phyloP scores from a whole-genome alignment of 2,888 invertebrate species.

The Phrixothrix hirtus region DNA sequence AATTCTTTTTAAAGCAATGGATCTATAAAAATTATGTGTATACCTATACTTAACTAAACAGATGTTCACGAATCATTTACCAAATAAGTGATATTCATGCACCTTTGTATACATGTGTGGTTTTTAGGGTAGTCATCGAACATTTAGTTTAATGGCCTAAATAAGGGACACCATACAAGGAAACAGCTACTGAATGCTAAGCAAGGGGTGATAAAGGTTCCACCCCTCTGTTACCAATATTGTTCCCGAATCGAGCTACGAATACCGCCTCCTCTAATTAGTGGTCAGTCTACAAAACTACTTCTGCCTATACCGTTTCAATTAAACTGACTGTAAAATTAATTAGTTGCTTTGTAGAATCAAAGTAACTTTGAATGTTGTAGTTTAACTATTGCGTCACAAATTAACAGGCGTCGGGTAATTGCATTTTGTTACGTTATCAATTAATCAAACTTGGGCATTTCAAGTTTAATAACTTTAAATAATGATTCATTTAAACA shows the following conservation, averaged over 20 bases:
- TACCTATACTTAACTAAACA: too few relatives aligned
- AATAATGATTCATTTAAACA: too few relatives aligned
- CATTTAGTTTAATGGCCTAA: constrained; percentile 27
- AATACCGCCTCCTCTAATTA: constrained; percentile 21
- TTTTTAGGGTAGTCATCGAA: constrained; percentile 20
- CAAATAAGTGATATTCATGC: constrained; percentile 12
- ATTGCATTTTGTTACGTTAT: too few relatives aligned
- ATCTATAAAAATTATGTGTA: too few relatives aligned
- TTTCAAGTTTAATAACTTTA: too few relatives aligned
- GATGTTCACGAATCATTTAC: constrained; percentile 23
- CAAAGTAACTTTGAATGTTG: constrained; percentile 11
- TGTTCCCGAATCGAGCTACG: constrained; percentile 13
- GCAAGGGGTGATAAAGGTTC: constrained; percentile 17
- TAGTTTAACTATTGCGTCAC: not conserved
- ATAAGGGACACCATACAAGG: constrained; percentile 23
- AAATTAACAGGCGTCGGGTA: too few relatives aligned
- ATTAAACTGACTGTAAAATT: constrained; percentile 16
- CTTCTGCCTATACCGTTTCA: constrained; percentile 16
- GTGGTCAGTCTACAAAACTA: constrained; percentile 21
- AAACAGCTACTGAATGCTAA: constrained; percentile 21
- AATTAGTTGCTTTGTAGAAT: constrained; percentile 16
- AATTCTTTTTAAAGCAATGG: too few relatives aligned
- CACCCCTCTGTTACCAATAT: constrained; percentile 14
- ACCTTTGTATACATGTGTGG: constrained; percentile 18
- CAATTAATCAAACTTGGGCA: too few relatives aligned